Evolutionary conservation across 2,888 invertebrate genomes (phyloP).

Genomic region (Calliphora vomitoria): DNA sequence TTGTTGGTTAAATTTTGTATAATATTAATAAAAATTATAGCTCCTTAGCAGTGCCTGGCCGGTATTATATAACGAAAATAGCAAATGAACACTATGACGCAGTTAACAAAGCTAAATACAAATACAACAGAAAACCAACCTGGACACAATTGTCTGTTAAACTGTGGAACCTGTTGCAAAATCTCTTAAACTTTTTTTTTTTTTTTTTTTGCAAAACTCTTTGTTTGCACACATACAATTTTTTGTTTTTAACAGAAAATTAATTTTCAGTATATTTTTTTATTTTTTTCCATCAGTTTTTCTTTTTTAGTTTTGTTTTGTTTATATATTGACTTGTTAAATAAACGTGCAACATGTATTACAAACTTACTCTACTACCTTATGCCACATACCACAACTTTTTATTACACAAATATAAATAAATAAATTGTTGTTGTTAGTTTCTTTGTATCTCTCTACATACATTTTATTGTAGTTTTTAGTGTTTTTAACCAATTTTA

Average conservation of each 20-base stretch:
- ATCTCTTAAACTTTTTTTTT: constrained; percentile 43
- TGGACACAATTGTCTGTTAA: constrained; percentile 30
- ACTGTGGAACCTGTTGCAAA: constrained; percentile 68
- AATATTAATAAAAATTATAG: constrained; percentile 12
- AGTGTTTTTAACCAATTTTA: constrained; percentile 69
- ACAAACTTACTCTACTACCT: constrained; percentile 65
- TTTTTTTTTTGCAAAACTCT: constrained; percentile 36
- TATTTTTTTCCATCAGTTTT: not conserved
- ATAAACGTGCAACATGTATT: constrained; percentile 70
- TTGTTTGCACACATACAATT: constrained; percentile 2
- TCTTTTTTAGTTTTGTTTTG: constrained; percentile 38
- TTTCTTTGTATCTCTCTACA: not conserved
- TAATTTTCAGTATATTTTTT: not conserved
- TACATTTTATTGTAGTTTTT: constrained; percentile 39
- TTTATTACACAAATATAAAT: constrained; percentile 51
- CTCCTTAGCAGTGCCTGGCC: not conserved
- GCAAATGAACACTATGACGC: constrained; percentile 40
- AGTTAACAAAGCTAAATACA: constrained; percentile 11
- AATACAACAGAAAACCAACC: constrained; percentile 4
- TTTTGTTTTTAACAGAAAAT: constrained; percentile 39
- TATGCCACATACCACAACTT: constrained; percentile 51
- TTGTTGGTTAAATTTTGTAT: not conserved
- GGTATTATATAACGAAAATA: constrained; percentile 51
- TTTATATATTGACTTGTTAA: constrained; percentile 62
- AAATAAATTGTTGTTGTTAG: constrained; percentile 19